Percentiles rank a stretch among this genome's conserved stretches.
Conservation (phyloP, 2,797 vertebrate species). For the Chanos chanos region DNA sequence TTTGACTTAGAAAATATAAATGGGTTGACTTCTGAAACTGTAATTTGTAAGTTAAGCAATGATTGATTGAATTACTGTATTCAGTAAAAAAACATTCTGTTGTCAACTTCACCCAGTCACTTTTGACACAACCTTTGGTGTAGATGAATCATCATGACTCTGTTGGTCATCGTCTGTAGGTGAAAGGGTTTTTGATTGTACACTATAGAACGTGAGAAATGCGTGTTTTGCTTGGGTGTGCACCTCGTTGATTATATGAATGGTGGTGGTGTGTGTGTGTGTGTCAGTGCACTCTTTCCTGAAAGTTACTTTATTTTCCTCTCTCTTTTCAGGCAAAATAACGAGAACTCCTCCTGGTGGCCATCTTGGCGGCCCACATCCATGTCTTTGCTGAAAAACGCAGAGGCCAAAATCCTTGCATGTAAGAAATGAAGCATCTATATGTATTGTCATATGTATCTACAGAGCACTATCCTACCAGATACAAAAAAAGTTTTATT, state of each 20-base stretch:
- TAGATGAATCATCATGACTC: background rate
- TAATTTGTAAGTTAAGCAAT: too few relatives aligned
- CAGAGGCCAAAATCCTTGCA: slow-evolving; percentile 86
- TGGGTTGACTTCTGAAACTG: too few relatives aligned
- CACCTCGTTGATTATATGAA: too few relatives aligned
- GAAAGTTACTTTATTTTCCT: background rate
- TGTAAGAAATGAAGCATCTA: slow-evolving; percentile 64
- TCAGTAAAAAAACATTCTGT: too few relatives aligned
- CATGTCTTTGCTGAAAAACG: slow-evolving; percentile 87
- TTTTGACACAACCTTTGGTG: too few relatives aligned
- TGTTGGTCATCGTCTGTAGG: background rate
- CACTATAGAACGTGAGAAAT: too few relatives aligned
- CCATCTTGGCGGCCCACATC: slow-evolving; percentile 90
- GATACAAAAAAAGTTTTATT: too few relatives aligned
- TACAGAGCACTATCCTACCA: too few relatives aligned
- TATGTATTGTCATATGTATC: background rate
- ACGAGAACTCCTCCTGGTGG: slow-evolving; percentile 79
- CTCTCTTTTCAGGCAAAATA: slow-evolving; percentile 57
- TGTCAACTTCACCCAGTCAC: too few relatives aligned
- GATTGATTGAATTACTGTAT: too few relatives aligned
- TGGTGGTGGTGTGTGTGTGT: too few relatives aligned
- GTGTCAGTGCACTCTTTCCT: background rate
- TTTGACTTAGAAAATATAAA: too few relatives aligned
- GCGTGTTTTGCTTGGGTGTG: background rate
- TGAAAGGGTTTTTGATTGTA: slow-evolving; percentile 12